phyloP scores from a whole-genome alignment of 2,113 vertebrate species.

The Acanthisitta chloris region DNA sequence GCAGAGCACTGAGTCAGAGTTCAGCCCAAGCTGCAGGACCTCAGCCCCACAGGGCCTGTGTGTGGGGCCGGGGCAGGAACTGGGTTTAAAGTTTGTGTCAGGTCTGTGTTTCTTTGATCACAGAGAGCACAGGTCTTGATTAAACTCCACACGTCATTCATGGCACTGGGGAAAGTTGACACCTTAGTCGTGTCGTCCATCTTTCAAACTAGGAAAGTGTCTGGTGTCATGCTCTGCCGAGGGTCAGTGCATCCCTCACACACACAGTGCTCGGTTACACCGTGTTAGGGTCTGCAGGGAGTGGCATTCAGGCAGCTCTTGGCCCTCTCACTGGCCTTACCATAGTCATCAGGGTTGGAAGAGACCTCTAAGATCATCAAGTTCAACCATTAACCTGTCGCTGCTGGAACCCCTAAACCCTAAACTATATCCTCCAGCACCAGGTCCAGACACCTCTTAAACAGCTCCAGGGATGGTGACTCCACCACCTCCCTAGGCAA shows the following conservation, averaged over 20 bases:
- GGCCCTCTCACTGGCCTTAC: background rate
- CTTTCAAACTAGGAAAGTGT: background rate
- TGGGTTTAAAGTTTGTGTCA: background rate
- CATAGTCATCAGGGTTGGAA: no score
- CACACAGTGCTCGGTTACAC: background rate
- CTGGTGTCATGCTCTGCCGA: background rate
- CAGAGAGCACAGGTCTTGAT: background rate
- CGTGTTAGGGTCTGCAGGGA: background rate
- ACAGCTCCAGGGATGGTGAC: no score
- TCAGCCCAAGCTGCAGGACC: background rate
- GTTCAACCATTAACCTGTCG: no score
- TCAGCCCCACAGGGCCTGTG: background rate
- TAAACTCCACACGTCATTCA: background rate
- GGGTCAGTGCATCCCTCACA: background rate
- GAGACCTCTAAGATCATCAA: no score
- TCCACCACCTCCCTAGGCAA: no score
- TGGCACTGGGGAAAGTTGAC: background rate
- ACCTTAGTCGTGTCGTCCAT: background rate
- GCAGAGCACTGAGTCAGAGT: background rate
- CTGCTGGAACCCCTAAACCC: no score
- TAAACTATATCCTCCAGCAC: no score
- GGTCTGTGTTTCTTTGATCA: background rate
- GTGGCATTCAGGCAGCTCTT: background rate
- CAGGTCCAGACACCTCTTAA: no score
- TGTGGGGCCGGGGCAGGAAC: rapidly evolving